Base-by-base conservation (phyloP, 2,888 invertebrate species). In the Drosophila meridiana region DNA sequence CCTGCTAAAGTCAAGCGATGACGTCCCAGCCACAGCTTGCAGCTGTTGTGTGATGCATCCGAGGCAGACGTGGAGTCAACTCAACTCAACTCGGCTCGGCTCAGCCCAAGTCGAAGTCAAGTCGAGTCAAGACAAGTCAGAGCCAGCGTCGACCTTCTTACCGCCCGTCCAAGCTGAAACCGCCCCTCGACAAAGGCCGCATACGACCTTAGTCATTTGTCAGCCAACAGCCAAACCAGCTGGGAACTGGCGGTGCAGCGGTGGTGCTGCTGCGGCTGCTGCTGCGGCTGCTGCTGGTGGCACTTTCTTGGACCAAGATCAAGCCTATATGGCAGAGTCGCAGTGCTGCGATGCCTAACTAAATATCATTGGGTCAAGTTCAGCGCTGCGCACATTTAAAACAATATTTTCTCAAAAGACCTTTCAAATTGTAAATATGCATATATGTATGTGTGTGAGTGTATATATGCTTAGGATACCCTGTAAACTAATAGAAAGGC, bases 301-400 rank as follows among this genome's bases (percentile, higher is more conserved):
- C 80, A 86, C 85, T 86, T 86, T 86, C 85, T 84, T 89, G 61
- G 82, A 78, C 77, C 87, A 86, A 86, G 83, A 83, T 84, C 82
- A 75, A 66, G 82, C 64, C 64, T 55, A 55, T 58, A 30, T 52
- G 62, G 32, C 59, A 38, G 38, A 43, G 58, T 8, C 36, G 28
- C 43, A 26, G 14, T 36, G 61, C 36, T 34, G 57, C 67, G 38
- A 53, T 73, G 78, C 59, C 72, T 84, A 73, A 82, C 87, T 84
- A 88, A 89, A 89, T 89, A 89, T 89, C 88, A 89, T 89, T 89
- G 85, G 88, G 88, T 89, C 88, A 89, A 89, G 88, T 89, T 89
- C 89, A 87, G 82, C 66, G 56, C 48, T 72, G 70, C 53, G 80
- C 78, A 77, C 81, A 85, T 78, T 83, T 86, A 78, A 86, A 80